Base-by-base conservation (phyloP, 2,113 vertebrate genomes). In the Myrmecobius fasciatus region DNA sequence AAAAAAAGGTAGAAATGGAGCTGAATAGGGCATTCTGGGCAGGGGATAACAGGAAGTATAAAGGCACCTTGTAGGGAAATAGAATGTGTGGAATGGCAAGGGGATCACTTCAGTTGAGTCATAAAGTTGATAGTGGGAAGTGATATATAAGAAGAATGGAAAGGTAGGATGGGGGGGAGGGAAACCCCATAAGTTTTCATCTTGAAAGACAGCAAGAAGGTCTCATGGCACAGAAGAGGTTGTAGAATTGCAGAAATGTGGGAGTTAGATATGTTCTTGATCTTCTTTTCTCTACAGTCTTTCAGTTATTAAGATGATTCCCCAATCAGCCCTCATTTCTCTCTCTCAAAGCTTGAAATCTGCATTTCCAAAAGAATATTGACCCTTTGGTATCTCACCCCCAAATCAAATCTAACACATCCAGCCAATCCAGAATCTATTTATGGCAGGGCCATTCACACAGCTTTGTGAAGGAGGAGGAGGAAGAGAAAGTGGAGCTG, bases 271-370 rank as follows among this genome's bases (percentile, higher is more conserved):
- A 17, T 43, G n/a, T 22, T 75, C 36, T 22, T 75, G 67, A 4
- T 43, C 36, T 67, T 12, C 60, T n/a, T 75, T 75, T 75, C 17
- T 75, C 36, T 75, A 22, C 36, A 43, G 8, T 75, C 36, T n/a
- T 17, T 75, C 56, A 60, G 31, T 75, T 17, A 75, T n/a, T 43
- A 75, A 75, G 17, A 75, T 43, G 5, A 75, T 75, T 43, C 31
- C 6, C 0, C 1, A 8, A 12, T 14, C 6, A n/a, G 12, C 31
- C 31, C 12, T 0, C 0, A 60, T 8, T 75, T 75, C 1, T 43
- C 31, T 43, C 31, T 67, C 60, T n/a, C 36, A 20, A 22, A 36
- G 36, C 36, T 43, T n/a, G 36, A 75, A 17, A n/a, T 43, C 36
- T 75, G 67, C 14, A 43, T 75, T 75, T 75, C 36, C 17, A 75